Base-by-base conservation (phyloP, 2,888 invertebrate genomes). In the Deilephila elpenor region DNA sequence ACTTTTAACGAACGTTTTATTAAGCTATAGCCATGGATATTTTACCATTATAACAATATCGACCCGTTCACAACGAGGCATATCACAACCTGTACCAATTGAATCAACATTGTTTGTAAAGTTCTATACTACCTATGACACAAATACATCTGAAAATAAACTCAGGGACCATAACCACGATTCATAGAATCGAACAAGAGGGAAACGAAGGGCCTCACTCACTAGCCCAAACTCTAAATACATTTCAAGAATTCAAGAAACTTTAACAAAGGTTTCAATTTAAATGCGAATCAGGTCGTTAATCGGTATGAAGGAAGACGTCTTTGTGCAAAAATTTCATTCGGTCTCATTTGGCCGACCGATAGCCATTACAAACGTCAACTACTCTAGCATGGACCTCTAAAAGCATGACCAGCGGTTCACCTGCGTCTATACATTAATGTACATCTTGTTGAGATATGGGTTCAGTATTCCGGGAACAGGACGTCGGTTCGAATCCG, bases 71-170 rank as follows among this genome's bases (percentile, higher is more conserved):
- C 91, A 94, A 94, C 94, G 93, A 93, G 94, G 93, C 91, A 88
- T 93, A 93, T 94, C 94, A 94, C 94, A 94, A 94, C 94, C 94
- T 93, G 94, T 93, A 93, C 93, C 92, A 94, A 94, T 94, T 94
- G 94, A 94, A 94, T 93, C 91, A 94, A 93, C 93, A 93, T 94
- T 92, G 93, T 94, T 94, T 94, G 94, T 94, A 94, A 94, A 94
- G 92, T 92, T 91, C 92, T 94, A 94, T 92, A 90, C 94, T 94
- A 94, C 89, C 94, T 94, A 94, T 90, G 93, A 93, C 93, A 93
- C 92, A 93, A 91, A 91, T 89, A 92, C 87, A 88, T 93, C 92
- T 85, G 92, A 93, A 93, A 93, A 93, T 93, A 94, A 94, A 93
- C 88, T 92, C 89, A 93, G 91, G 93, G 93, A 89, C 88, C 88